Evolutionary conservation across 2,888 invertebrate genomes (phyloP).

Genomic region (Homarus gammarus): DNA sequence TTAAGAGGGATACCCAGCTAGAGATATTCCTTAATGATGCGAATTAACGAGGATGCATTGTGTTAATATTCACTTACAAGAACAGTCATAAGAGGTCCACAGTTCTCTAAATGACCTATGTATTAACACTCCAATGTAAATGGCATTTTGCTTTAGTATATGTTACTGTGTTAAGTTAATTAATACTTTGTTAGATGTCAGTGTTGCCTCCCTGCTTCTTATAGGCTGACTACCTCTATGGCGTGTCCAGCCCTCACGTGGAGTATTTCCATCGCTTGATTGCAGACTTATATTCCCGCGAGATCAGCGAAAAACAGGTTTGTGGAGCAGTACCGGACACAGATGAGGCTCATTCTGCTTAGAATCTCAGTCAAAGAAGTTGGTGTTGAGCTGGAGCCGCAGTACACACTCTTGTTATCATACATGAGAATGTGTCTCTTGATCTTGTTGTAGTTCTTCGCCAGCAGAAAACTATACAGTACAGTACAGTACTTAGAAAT

Average conservation of each 20-base stretch:
- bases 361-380: background rate
- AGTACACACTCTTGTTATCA: no score
- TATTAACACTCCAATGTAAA: background rate
- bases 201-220: constrained; percentile 32
- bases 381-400: background rate
- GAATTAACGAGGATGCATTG: no score
- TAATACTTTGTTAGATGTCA: constrained; percentile 15
- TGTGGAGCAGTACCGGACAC: background rate
- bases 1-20: no score
- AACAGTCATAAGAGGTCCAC: no score
- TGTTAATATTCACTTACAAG: no score
- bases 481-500: no score
- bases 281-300: constrained; percentile 71
- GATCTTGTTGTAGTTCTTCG: no score
- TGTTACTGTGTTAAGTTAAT: background rate
- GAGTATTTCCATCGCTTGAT: constrained; percentile 75
- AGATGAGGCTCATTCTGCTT: background rate
- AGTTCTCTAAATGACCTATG: background rate
- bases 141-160: background rate
- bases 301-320: constrained; percentile 70
- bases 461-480: no score
- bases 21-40: no score
- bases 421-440: no score
- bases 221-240: constrained; percentile 67
- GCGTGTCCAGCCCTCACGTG: constrained; percentile 73